phyloP scores from a whole-genome alignment of 2,113 vertebrate species.

The Talpa occidentalis region DNA sequence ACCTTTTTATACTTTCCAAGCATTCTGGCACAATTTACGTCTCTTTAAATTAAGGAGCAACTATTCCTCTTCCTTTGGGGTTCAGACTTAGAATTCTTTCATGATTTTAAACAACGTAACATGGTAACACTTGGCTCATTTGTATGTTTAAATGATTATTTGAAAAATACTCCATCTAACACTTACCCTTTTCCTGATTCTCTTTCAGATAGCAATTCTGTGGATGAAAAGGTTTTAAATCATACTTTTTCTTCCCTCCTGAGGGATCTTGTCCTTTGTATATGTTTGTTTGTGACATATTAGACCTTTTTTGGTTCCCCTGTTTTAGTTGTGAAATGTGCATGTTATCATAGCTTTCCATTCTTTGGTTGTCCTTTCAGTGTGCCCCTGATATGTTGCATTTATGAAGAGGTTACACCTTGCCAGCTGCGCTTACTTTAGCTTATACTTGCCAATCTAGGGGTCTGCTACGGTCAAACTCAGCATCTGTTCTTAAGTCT shows the following conservation, averaged over 20 bases:
- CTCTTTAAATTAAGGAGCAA: not conserved
- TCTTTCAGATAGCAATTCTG: slow-evolving; percentile 96
- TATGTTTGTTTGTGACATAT: slow-evolving; percentile 86
- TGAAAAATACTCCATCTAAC: slow-evolving; percentile 86
- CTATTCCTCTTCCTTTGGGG: not conserved
- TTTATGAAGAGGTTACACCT: slow-evolving; percentile 77
- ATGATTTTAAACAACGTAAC: slow-evolving; percentile 42
- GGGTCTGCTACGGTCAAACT: slow-evolving; percentile 85
- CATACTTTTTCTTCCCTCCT: slow-evolving; percentile 82
- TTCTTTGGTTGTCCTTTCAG: slow-evolving; percentile 84
- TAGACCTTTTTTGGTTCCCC: slow-evolving; percentile 84
- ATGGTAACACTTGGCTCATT: slow-evolving; percentile 51
- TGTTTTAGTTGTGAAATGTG: slow-evolving; percentile 87
- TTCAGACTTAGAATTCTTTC: slow-evolving; percentile 19
- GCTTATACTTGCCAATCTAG: slow-evolving; percentile 76
- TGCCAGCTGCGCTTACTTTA: slow-evolving; percentile 80
- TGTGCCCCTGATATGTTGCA: slow-evolving; percentile 83
- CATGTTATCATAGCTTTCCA: slow-evolving; percentile 88
- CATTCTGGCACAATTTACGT: not conserved
- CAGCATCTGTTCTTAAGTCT: slow-evolving; percentile 69
- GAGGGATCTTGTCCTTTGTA: slow-evolving; percentile 86
- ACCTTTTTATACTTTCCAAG: slow-evolving; percentile 9
- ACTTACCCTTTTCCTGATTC: slow-evolving; percentile 88
- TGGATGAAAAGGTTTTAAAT: slow-evolving; percentile 98
- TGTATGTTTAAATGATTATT: slow-evolving; percentile 61